phyloP scores from a whole-genome alignment of 2,888 invertebrate species.

The Limnephilus marmoratus region DNA sequence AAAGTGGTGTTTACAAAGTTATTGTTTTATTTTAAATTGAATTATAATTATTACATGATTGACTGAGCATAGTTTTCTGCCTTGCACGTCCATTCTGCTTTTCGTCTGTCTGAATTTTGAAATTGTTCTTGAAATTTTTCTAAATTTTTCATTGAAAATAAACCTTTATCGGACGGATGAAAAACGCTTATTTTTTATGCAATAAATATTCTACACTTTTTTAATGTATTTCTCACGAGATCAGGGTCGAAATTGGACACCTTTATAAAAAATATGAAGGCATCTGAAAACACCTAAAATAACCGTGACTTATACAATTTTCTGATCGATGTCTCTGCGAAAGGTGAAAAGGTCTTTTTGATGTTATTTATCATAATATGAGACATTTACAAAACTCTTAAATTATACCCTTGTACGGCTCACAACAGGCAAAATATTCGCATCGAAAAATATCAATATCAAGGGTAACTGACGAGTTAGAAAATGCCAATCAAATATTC shows the following conservation, averaged over 20 bases:
- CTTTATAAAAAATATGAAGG: neutral
- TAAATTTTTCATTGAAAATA: neutral
- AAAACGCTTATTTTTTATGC: no score
- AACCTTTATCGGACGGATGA: no score
- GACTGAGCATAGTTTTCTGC: no score
- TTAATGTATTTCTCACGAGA: neutral
- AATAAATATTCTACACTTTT: neutral
- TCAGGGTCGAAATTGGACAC: neutral
- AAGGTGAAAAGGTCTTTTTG: neutral
- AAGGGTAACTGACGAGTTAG: neutral
- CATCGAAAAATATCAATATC: neutral
- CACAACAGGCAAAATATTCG: neutral
- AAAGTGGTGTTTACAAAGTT: no score
- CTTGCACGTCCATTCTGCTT: no score
- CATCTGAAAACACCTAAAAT: neutral
- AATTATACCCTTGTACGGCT: neutral
- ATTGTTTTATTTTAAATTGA: no score
- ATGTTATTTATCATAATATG: neutral
- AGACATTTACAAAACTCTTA: neutral
- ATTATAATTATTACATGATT: neutral
- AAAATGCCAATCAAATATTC: neutral
- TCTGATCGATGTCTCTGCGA: neutral
- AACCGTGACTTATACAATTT: neutral
- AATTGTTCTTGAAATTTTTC: neutral
- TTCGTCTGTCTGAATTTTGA: no score